phyloP scores from a whole-genome alignment of 2,113 vertebrate genomes.

The Heterocephalus glaber region DNA sequence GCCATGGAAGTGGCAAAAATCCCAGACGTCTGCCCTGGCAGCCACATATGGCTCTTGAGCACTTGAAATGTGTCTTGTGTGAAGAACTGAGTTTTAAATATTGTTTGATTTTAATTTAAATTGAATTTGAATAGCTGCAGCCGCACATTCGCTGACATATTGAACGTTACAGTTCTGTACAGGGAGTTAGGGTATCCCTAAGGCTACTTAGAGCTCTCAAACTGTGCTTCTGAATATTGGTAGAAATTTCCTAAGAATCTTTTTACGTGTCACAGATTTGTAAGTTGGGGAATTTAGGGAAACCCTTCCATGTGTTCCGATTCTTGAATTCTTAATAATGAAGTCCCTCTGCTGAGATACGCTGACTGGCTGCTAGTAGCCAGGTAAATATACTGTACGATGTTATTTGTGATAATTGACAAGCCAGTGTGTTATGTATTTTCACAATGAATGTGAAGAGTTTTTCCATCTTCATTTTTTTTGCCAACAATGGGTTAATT shows the following conservation, averaged over 20 bases:
- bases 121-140: neutral
- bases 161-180: neutral
- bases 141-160: neutral
- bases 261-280: neutral
- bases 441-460: neutral
- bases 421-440: neutral
- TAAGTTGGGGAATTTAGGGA: neutral
- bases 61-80: neutral
- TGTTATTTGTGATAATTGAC: slow-evolving; percentile 28
- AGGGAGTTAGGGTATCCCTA: neutral
- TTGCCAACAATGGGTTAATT: neutral
- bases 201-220: neutral
- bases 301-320: neutral
- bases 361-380: neutral
- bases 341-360: neutral
- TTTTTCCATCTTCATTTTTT: neutral
- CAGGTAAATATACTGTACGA: neutral
- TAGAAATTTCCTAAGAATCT: neutral
- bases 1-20: rapidly evolving
- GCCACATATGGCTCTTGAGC: neutral
- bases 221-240: neutral
- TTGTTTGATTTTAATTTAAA: neutral
- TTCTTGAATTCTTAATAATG: neutral
- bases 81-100: neutral
- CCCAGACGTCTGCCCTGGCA: neutral